Percentiles rank a stretch among this genome's conserved stretches.
phyloP scores from a whole-genome alignment of 2,113 vertebrate species.

The Chaenocephalus aceratus region DNA sequence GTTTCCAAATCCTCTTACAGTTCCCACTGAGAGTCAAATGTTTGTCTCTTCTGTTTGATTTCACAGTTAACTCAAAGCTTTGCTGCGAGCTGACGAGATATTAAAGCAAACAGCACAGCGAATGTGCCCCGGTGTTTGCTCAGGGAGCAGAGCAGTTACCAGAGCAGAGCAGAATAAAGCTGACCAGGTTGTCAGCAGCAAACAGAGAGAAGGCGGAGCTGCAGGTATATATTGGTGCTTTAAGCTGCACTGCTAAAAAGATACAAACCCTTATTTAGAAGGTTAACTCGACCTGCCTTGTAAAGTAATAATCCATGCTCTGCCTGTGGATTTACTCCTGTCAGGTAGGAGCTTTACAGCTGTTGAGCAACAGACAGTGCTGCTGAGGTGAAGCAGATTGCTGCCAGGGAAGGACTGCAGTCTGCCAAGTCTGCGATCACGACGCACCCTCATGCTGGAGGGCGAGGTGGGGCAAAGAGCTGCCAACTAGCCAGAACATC shows the following conservation, averaged over 20 bases:
- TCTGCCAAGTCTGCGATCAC: conserved; percentile 68
- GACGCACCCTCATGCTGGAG: conserved; percentile 57
- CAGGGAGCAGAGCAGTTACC: conserved; percentile 49
- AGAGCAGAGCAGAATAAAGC: conserved; percentile 1
- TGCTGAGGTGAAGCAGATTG: conserved; percentile 14
- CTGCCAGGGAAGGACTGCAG: conserved; percentile 16
- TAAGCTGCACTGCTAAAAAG: neutral
- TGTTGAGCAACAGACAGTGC: conserved; percentile 61
- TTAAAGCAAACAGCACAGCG: conserved; percentile 33
- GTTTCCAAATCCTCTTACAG: neutral
- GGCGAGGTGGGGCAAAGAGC: conserved; percentile 5
- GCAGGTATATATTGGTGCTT: neutral
- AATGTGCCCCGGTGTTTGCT: conserved; percentile 41
- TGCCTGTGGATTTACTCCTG: neutral
- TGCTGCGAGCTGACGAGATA: neutral
- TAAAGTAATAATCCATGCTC: conserved; percentile 37
- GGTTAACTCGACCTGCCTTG: neutral
- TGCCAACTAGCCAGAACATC: conserved; percentile 29
- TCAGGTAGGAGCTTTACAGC: conserved; percentile 55
- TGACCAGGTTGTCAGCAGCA: conserved; percentile 20
- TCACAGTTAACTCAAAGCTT: conserved; percentile 9
- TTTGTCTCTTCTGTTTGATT: conserved; percentile 8
- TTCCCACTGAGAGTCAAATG: neutral
- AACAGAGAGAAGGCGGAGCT: conserved; percentile 7
- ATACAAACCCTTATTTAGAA: conserved; percentile 17